These are phyloP conservation scores for Clistopyga incitator DNA, from an alignment of 2,888 invertebrate genomes.

Conservation along the genomic window DNA sequence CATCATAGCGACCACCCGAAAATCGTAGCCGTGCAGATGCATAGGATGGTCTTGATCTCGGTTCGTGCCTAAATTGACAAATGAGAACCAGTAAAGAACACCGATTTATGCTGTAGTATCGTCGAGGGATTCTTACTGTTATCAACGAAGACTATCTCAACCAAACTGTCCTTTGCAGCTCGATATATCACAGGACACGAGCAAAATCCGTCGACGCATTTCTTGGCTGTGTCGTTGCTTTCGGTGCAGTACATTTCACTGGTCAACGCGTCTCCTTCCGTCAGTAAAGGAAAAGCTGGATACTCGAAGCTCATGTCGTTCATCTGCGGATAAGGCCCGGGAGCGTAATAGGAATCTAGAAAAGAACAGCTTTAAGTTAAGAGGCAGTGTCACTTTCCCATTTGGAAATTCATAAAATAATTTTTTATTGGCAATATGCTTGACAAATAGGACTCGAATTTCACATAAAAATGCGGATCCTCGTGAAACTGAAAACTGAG, in stretches of 20 bases:
- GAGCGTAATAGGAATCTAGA: conserved; percentile 68
- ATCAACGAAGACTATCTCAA: conserved; percentile 84
- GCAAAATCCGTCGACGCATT: conserved; percentile 81
- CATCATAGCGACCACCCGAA: conserved; percentile 81
- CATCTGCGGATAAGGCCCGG: conserved; percentile 81
- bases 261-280: conserved; percentile 80
- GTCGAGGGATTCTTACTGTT: conserved; percentile 74
- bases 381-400: too few relatives aligned
- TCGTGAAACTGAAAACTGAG: too few relatives aligned
- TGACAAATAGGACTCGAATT: too few relatives aligned
- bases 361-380: neutral
- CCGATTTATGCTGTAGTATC: too few relatives aligned
- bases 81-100: neutral
- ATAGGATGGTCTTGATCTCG: conserved; percentile 81
- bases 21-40: conserved; percentile 83
- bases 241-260: conserved; percentile 76
- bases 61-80: conserved; percentile 67
- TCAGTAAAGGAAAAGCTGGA: conserved; percentile 82
- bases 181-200: conserved; percentile 81
- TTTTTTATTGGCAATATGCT: too few relatives aligned
- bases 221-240: conserved; percentile 67
- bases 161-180: conserved; percentile 77
- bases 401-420: too few relatives aligned
- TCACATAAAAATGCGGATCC: too few relatives aligned
- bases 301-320: conserved; percentile 82